Base-by-base conservation (phyloP, 1,140 invertebrate genomes). In the Atta texana region DNA sequence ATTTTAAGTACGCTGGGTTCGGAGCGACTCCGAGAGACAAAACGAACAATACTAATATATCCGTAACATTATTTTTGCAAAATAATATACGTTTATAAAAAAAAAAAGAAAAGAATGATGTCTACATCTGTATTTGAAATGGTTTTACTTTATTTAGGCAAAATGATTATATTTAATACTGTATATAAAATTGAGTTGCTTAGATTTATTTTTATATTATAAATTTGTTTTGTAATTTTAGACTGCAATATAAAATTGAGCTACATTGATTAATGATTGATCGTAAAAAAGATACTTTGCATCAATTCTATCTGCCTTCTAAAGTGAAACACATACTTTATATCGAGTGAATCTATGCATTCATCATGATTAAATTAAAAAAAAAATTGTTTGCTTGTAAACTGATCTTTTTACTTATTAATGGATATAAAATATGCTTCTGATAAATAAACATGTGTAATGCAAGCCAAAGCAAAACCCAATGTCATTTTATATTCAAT, bases 371-470 rank as follows among this genome's bases (percentile, higher is more conserved):
- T 91, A 89, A 91, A 92, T 87, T 91, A 84, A 92, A 82, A 49
- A 31, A 3, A 74, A 75, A 72, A 87, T 93, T 91, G 88, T 86
- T 93, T 93, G 92, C 93, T 94, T 93, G 88, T 90, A 90, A 94
- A 90, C 80, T 92, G 85, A 94, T 88, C 92, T 95, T 95, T 95
- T 95, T 94, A 94, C 92, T 93, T 91, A 94, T 93, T 92, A 93
- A 91, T 91, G 92, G 78, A 89, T 92, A 92, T 92, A 92, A 92
- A 91, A 88, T 44, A 94, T 91, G 93, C 93, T 94, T 94, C 89
- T 93, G 92, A 89, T 92, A 90, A 94, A 92, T 91, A 94, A 94
- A 93, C 88, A 92, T 90, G 91, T 94, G 91, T 94, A 94, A 93
- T 92, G 92, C 92, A 93, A 93, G 92, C 90, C 84, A 93, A 94